Evolutionary conservation across 2,888 invertebrate genomes (phyloP).

Genomic region (Venusia cambrica): DNA sequence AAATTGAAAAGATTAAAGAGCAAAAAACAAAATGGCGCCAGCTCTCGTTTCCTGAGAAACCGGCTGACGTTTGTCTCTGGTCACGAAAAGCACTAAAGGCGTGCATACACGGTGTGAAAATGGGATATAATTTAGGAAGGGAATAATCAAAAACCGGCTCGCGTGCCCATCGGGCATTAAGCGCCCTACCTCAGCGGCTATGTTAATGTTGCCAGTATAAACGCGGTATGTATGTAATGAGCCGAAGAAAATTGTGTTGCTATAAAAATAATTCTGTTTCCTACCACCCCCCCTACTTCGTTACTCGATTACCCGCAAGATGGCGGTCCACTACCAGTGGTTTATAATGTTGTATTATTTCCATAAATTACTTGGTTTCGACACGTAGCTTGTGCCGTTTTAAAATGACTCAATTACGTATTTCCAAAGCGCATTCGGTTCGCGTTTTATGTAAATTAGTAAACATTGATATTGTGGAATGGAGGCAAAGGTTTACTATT

Average conservation of each 20-base stretch:
- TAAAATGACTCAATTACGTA: constrained; percentile 30
- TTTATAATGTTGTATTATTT: constrained; percentile 27
- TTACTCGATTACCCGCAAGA: constrained; percentile 52
- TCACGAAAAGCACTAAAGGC: constrained; percentile 63
- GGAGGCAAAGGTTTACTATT: too few species aligned
- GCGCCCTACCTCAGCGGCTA: constrained; percentile 69
- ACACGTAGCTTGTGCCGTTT: constrained; percentile 27
- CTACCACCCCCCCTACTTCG: constrained; percentile 55
- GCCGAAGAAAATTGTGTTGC: constrained; percentile 79
- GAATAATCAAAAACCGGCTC: constrained; percentile 77
- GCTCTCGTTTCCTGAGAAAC: constrained; percentile 39
- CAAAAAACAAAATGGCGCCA: constrained; percentile 43
- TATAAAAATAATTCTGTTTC: constrained; percentile 79
- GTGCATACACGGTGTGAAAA: constrained; percentile 75
- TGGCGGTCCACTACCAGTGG: constrained; percentile 26
- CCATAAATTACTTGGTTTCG: constrained; percentile 28
- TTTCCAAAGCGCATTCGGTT: constrained; percentile 21
- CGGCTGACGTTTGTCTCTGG: constrained; percentile 61
- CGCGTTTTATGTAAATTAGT: constrained; percentile 22
- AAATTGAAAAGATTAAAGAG: constrained; percentile 40
- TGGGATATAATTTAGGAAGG: constrained; percentile 77
- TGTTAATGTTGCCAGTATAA: constrained; percentile 77
- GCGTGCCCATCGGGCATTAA: constrained; percentile 77
- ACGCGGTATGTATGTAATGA: constrained; percentile 77
- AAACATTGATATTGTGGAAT: constrained; percentile 19